Percentiles rank a stretch among this genome's conserved stretches.
Evolutionary conservation across 2,113 vertebrate genomes (phyloP).

Genomic region (Bubo bubo): DNA sequence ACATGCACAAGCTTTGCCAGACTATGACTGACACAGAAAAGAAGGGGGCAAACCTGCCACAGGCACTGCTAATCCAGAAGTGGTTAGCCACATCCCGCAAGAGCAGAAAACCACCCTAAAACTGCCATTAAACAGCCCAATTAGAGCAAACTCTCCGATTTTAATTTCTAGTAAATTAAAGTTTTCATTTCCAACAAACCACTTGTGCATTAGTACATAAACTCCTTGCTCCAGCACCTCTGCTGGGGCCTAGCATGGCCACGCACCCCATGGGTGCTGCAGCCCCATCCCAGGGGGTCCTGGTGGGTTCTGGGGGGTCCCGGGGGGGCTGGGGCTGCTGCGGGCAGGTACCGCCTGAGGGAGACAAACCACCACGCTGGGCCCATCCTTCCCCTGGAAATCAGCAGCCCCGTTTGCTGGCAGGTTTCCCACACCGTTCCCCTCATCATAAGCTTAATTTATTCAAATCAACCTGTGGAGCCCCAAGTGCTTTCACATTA

Average conservation of each 20-base stretch:
- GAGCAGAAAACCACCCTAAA: background rate
- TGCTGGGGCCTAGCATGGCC: background rate
- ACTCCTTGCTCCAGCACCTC: background rate
- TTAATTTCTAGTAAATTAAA: background rate
- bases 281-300: no score
- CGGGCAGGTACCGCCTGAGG: background rate
- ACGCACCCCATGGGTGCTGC: background rate
- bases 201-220: no score
- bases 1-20: background rate
- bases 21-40: rapidly evolving
- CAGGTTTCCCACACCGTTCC: background rate
- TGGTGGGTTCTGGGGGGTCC: background rate
- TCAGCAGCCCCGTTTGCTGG: background rate
- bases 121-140: background rate
- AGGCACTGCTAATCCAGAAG: background rate
- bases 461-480: rapidly evolving
- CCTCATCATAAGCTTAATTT: rapidly evolving
- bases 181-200: background rate
- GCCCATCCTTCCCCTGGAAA: background rate
- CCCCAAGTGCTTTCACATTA: rapidly evolving
- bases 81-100: background rate
- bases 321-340: background rate
- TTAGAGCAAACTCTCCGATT: background rate
- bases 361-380: background rate
- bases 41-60: background rate